phyloP scores from a whole-genome alignment of 1,140 invertebrate genomes.

The Helicorthomorpha holstii region DNA sequence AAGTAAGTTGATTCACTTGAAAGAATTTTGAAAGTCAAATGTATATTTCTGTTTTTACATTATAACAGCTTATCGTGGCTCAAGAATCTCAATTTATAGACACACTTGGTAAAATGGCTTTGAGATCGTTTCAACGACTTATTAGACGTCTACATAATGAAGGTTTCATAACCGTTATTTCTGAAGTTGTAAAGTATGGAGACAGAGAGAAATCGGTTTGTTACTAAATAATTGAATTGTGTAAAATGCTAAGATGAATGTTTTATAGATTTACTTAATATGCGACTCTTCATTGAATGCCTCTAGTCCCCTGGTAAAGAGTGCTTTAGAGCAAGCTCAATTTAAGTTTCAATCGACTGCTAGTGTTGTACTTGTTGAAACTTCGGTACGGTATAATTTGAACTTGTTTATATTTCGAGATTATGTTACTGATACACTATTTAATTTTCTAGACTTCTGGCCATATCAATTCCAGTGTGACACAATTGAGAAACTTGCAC shows the following conservation, averaged over 20 bases:
- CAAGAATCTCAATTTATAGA: no score
- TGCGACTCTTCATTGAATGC: conserved; percentile 18
- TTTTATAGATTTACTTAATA: conserved; percentile 16
- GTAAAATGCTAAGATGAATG: conserved; percentile 1
- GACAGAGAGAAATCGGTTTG: conserved; percentile 24
- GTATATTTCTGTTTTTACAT: no score
- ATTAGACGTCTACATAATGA: conserved; percentile 35
- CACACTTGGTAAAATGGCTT: conserved; percentile 40
- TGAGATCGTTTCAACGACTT: conserved; percentile 39
- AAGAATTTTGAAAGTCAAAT: not conserved
- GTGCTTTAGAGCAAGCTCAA: conserved; percentile 41
- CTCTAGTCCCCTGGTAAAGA: conserved; percentile 35
- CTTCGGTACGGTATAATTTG: not conserved
- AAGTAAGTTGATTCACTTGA: not conserved
- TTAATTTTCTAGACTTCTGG: not conserved
- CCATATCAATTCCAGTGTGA: not conserved
- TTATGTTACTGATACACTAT: not conserved
- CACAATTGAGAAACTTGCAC: not conserved
- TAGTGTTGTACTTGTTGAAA: not conserved
- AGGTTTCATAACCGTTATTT: conserved; percentile 39
- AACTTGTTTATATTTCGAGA: not conserved
- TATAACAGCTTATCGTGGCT: no score
- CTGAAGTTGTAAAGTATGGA: conserved; percentile 31
- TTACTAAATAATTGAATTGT: not conserved
- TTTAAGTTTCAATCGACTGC: conserved; percentile 31